Evolutionary conservation across 2,113 vertebrate species (phyloP).

Genomic region (Hipposideros armiger): DNA sequence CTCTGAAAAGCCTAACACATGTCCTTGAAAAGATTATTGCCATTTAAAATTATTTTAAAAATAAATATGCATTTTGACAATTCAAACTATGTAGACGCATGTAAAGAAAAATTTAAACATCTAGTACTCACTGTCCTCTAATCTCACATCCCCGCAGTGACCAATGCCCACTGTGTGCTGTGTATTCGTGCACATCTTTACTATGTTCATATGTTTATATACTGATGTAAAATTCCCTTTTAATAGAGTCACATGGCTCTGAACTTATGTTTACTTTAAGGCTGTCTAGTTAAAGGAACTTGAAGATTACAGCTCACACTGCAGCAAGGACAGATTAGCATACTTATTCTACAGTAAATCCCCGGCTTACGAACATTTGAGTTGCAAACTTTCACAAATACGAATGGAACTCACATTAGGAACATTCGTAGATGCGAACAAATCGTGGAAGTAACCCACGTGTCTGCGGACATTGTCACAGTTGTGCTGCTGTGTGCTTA

Average conservation of each 20-base stretch:
- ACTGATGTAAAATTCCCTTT: neutral
- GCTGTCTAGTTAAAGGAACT: neutral
- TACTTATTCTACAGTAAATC: neutral
- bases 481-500: too few relatives aligned
- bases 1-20: neutral
- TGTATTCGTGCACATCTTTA: neutral
- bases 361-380: too few relatives aligned
- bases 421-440: too few relatives aligned
- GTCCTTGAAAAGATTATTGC: neutral
- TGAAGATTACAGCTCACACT: neutral
- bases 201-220: neutral
- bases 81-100: neutral
- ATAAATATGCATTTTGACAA: neutral
- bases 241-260: neutral
- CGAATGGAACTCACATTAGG: too few relatives aligned
- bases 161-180: neutral
- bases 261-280: neutral
- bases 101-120: neutral
- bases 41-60: neutral
- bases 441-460: too few relatives aligned
- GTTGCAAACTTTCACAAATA: too few relatives aligned
- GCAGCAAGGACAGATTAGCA: neutral
- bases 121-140: neutral
- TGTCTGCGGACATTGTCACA: too few relatives aligned
- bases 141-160: neutral